phyloP scores from a whole-genome alignment of 2,797 vertebrate species.

The Pipistrellus kuhlii region DNA sequence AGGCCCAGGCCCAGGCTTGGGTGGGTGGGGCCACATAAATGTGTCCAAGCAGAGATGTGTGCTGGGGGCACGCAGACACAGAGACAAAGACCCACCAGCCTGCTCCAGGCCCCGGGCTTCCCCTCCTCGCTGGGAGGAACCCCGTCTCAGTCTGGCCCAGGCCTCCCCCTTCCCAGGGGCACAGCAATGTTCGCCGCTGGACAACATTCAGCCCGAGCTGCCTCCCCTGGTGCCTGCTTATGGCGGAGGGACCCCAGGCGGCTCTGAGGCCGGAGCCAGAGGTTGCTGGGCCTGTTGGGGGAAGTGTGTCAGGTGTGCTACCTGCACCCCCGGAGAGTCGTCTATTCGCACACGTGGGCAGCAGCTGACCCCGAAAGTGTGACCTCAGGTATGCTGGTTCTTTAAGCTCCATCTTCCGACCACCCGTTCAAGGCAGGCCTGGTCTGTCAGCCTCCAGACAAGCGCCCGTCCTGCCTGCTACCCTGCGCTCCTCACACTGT shows the following conservation, averaged over 20 bases:
- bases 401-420: rapidly evolving
- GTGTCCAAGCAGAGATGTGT: too few species aligned
- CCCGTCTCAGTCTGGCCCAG: not conserved
- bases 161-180: not conserved
- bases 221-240: rapidly evolving
- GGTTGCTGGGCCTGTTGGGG: not conserved
- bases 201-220: rapidly evolving
- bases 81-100: not conserved
- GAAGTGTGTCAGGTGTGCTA: too few species aligned
- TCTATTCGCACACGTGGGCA: rapidly evolving
- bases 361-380: rapidly evolving
- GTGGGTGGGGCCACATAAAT: not conserved
- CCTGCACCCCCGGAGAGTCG: rapidly evolving
- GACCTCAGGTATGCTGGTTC: not conserved
- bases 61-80: not conserved
- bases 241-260: not conserved
- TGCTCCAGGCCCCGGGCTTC: not conserved
- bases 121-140: not conserved
- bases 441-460: not conserved
- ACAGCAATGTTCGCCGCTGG: not conserved
- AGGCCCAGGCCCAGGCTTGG: not conserved
- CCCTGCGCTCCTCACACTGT: too few species aligned
- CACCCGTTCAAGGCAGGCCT: not conserved
- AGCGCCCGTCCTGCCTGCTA: not conserved
- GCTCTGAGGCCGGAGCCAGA: not conserved